Evolutionary conservation across 2,113 vertebrate genomes (phyloP).

Genomic region (Brachionichthys hirsutus): DNA sequence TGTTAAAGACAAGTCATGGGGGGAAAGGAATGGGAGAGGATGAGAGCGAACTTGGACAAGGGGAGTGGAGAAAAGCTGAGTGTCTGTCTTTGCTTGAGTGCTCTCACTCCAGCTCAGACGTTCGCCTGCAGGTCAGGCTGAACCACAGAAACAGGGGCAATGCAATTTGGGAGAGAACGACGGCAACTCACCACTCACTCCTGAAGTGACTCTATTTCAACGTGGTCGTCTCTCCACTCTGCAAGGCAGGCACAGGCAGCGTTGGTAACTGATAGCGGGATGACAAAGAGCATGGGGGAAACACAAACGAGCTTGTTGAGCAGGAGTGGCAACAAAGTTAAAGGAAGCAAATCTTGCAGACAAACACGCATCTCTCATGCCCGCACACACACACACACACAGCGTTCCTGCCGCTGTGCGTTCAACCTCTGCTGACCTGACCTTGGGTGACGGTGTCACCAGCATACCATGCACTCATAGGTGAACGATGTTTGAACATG

Average conservation of each 20-base stretch:
- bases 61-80: neutral
- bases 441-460: slow-evolving; percentile 19
- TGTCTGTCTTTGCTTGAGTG: slow-evolving; percentile 14
- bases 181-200: slow-evolving; percentile 50
- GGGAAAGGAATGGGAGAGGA: neutral
- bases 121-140: slow-evolving; percentile 11
- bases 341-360: slow-evolving; percentile 23
- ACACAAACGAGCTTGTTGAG: neutral
- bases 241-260: too few species aligned
- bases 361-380: slow-evolving; percentile 10
- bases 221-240: slow-evolving; percentile 23
- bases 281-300: neutral
- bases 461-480: slow-evolving; percentile 13
- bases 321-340: slow-evolving; percentile 14
- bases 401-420: slow-evolving; percentile 42
- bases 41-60: slow-evolving; percentile 1
- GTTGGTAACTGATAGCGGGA: too few species aligned
- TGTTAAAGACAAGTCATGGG: neutral
- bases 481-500: slow-evolving; percentile 23
- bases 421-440: slow-evolving; percentile 46
- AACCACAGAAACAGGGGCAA: slow-evolving; percentile 28
- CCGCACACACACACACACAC: slow-evolving; percentile 25
- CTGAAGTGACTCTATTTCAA: slow-evolving; percentile 29
- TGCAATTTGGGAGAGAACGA: slow-evolving; percentile 22
- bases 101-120: slow-evolving; percentile 20